phyloP scores from a whole-genome alignment of 2,113 vertebrate species.

The Thalassoma bifasciatum region DNA sequence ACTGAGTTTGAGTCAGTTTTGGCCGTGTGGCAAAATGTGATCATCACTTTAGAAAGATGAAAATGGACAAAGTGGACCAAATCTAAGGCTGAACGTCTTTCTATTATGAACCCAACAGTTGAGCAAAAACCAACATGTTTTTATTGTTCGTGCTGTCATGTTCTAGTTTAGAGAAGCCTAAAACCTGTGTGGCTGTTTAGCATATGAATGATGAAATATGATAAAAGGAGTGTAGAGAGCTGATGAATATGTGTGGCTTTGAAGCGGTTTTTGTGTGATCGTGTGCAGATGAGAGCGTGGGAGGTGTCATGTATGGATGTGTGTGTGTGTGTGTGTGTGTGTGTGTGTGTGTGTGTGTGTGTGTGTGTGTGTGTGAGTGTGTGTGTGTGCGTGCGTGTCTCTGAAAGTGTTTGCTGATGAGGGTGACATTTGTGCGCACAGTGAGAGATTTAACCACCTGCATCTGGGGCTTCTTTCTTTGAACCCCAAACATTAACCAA shows the following conservation, averaged over 20 bases:
- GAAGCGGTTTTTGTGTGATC: constrained; percentile 73
- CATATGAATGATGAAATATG: constrained; percentile 73
- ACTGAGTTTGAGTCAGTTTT: not conserved
- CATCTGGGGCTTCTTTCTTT: constrained; percentile 58
- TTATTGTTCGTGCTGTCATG: not conserved
- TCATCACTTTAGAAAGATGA: not conserved
- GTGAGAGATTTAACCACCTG: constrained; percentile 58
- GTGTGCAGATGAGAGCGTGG: constrained; percentile 77
- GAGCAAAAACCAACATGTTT: not conserved
- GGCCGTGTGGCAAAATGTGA: not conserved
- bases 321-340: constrained; percentile 35
- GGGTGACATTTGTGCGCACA: constrained; percentile 71
- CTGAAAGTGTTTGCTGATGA: constrained; percentile 54
- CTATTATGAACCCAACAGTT: not conserved
- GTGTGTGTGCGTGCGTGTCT: constrained; percentile 47
- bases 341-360: constrained; percentile 23
- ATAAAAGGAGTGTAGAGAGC: constrained; percentile 70
- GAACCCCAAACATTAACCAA: constrained; percentile 40
- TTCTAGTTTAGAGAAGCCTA: constrained; percentile 30
- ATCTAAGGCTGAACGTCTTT: not conserved
- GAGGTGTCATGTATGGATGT: constrained; percentile 60
- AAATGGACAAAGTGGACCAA: constrained; percentile 6
- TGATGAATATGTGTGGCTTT: constrained; percentile 78
- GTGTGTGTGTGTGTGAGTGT: constrained; percentile 34
- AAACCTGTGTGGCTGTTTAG: constrained; percentile 58